Conservation (phyloP, 2,888 invertebrate species). For the Oscheius sp. region DNA sequence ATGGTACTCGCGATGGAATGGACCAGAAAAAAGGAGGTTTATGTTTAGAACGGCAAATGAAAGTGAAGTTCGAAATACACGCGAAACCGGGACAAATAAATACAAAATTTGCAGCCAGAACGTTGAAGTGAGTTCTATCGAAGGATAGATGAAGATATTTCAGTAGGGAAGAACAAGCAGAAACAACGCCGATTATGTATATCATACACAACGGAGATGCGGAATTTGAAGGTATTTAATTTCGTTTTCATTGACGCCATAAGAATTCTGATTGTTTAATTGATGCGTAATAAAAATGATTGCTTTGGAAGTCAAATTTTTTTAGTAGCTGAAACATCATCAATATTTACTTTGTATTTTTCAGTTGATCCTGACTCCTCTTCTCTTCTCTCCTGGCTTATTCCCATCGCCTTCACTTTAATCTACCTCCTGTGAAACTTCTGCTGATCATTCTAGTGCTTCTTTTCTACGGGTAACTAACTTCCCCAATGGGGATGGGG, state of each 20-base stretch:
- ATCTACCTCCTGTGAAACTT: slow-evolving; percentile 17
- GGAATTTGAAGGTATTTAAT: slow-evolving; percentile 10
- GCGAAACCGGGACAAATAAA: slow-evolving; percentile 21
- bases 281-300: too few relatives aligned
- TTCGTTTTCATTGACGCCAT: background rate
- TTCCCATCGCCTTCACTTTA: background rate
- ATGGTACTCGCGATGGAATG: slow-evolving; percentile 61
- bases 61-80: slow-evolving; percentile 66
- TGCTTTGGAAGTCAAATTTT: too few relatives aligned
- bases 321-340: background rate
- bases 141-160: background rate
- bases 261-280: background rate
- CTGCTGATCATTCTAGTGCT: slow-evolving; percentile 4
- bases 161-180: slow-evolving; percentile 8
- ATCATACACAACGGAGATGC: slow-evolving; percentile 52
- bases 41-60: slow-evolving; percentile 64
- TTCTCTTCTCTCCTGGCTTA: too few relatives aligned
- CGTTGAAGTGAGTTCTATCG: slow-evolving; percentile 34
- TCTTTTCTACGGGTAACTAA: slow-evolving; percentile 9
- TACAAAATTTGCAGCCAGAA: slow-evolving; percentile 57
- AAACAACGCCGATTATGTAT: slow-evolving; percentile 59
- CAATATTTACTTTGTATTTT: background rate
- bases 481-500: background rate
- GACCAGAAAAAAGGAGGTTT: slow-evolving; percentile 65
- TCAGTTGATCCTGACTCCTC: slow-evolving; percentile 17